phyloP scores from a whole-genome alignment of 2,113 vertebrate species.

The Cynocephalus volans region DNA sequence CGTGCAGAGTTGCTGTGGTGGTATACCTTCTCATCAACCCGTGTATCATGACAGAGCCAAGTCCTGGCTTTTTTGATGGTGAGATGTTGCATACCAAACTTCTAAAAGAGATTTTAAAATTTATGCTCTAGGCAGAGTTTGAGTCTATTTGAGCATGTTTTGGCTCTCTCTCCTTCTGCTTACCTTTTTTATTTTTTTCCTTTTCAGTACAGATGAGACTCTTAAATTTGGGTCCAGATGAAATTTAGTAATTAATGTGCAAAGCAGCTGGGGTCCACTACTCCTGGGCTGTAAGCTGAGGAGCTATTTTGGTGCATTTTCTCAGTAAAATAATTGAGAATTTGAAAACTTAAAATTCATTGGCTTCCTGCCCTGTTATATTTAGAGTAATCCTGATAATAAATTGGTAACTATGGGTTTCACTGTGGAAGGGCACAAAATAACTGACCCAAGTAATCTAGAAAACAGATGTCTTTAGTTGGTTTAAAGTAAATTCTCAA shows the following conservation, averaged over 20 bases:
- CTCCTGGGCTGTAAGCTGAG: slow-evolving; percentile 41
- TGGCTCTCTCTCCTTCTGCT: slow-evolving; percentile 22
- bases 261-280: slow-evolving; percentile 49
- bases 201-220: not conserved
- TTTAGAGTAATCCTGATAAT: slow-evolving; percentile 77
- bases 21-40: not conserved
- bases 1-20: slow-evolving; percentile 39
- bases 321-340: slow-evolving; percentile 75
- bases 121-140: not conserved
- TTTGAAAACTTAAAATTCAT: slow-evolving; percentile 66
- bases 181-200: not conserved
- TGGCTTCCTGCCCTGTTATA: slow-evolving; percentile 81
- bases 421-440: slow-evolving; percentile 73
- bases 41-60: slow-evolving; percentile 1
- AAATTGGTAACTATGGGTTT: slow-evolving; percentile 74
- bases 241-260: slow-evolving; percentile 67
- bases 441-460: slow-evolving; percentile 79
- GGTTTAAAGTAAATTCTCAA: slow-evolving; percentile 66
- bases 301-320: slow-evolving; percentile 71
- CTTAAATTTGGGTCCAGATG: slow-evolving; percentile 69
- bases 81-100: slow-evolving; percentile 50
- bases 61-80: slow-evolving; percentile 50
- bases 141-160: not conserved
- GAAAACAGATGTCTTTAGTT: slow-evolving; percentile 79
- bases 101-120: slow-evolving; percentile 42